Evolutionary conservation across 2,797 vertebrate genomes (phyloP).

Genomic region (Pteropus rufus): DNA sequence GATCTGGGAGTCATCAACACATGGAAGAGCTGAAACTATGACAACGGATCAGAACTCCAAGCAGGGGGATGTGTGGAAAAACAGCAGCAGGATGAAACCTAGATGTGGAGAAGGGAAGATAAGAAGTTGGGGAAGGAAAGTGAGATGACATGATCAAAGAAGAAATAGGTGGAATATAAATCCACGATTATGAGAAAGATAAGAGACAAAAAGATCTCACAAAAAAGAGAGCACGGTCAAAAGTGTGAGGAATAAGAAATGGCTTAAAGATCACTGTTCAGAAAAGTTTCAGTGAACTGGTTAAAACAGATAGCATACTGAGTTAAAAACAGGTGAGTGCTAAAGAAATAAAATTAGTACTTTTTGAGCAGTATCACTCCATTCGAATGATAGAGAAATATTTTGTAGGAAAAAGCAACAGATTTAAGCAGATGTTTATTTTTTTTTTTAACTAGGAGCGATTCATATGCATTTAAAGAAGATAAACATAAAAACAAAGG

Average conservation of each 20-base stretch:
- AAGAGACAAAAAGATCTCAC: neutral
- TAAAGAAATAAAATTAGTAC: neutral
- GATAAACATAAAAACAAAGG: conserved; percentile 6
- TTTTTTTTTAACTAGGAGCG: neutral
- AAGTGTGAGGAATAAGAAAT: neutral
- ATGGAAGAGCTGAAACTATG: neutral
- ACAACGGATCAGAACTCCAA: neutral
- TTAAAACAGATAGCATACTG: neutral
- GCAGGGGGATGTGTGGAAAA: neutral
- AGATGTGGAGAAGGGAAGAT: neutral
- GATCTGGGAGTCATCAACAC: neutral
- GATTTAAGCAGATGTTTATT: neutral
- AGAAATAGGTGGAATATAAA: neutral
- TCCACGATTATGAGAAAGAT: neutral
- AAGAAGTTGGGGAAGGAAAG: neutral
- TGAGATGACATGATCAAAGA: neutral
- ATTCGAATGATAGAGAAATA: neutral
- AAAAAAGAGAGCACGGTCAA: neutral
- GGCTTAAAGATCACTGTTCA: conserved; percentile 12
- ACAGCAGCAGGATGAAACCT: neutral
- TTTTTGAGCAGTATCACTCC: neutral
- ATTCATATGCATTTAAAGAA: neutral
- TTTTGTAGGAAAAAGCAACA: neutral
- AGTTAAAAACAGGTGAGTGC: conserved; percentile 12
- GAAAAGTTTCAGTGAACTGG: neutral